Evolutionary conservation across 2,113 vertebrate genomes (phyloP), one percentile per base, ranked within the genome.

Genomic region (Haemorhous mexicanus): DNA sequence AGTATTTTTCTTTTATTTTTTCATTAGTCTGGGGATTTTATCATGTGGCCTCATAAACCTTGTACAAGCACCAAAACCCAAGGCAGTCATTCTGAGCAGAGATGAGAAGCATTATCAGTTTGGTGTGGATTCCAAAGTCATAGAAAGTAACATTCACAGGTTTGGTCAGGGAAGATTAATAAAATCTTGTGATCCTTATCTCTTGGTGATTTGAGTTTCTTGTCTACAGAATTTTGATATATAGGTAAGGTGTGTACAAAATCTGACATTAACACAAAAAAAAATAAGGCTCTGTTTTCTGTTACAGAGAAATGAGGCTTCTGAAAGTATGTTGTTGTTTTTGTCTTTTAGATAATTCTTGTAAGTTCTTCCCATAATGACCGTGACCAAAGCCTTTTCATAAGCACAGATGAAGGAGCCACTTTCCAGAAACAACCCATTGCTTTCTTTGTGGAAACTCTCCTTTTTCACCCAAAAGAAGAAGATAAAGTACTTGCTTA

Each of bases 401-500:
- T 99, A 95, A 99, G 99, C 95, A 98, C 91, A 0, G 99, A 99
- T 9, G 99, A 99, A 94, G 99, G 99, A 9, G 97, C 98, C 46
- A 99, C 98, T 49, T 99, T 99, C 97, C 99, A 99, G 97, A 98
- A 98, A 28, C 98, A 99, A 70, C 96, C 98, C 4, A 93, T 99
- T 59, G 85, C 95, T 87, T 99, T 99, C 97, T 98, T 97, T 17
- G 98, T 99, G 47, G 99, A 99, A 75, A 98, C 97, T 2, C 97
- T 99, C 28, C 89, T 99, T 87, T 99, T 99, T 96, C 99, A 99
- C 96, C 99, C 99, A 0, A 98, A 98, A 90, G 98, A 99, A 30
- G 99, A 99, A 93, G 99, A 99, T 97, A 99, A 99, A 96, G 95
- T 99, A 33, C 98, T 99, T 83, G 99, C 98, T 82, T 99, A 98